Percentiles rank a stretch among this genome's conserved stretches.
Evolutionary conservation across 2,888 invertebrate species (phyloP).

Genomic region (Sclerodermus sp.): DNA sequence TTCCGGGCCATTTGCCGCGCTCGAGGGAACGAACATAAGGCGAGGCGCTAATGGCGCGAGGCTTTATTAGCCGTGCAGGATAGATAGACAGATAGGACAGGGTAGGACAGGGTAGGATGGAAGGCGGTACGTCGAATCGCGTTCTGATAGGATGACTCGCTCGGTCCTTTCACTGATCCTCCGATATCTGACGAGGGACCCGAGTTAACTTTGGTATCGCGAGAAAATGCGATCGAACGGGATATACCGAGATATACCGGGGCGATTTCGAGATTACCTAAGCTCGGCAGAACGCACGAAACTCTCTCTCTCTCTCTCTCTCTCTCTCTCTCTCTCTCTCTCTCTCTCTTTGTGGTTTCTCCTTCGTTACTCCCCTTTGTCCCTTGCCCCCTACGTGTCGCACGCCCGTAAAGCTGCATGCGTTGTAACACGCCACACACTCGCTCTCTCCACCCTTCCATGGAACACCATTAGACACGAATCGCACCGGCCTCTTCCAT

Average conservation of each 20-base stretch:
- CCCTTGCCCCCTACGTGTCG: too few relatives aligned
- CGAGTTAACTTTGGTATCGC: not conserved
- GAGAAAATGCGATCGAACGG: not conserved
- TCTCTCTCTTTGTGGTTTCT: not conserved
- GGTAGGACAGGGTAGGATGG: not conserved
- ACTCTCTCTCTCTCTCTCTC: not conserved
- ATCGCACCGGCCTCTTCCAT: too few relatives aligned
- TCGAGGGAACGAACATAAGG: not conserved
- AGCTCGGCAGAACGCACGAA: slow-evolving; percentile 5
- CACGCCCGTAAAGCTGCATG: too few relatives aligned
- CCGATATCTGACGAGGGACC: not conserved
- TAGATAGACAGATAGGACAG: not conserved
- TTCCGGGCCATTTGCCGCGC: slow-evolving; percentile 31
- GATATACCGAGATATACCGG: too few relatives aligned
- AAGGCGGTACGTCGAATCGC: not conserved
- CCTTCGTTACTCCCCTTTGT: too few relatives aligned
- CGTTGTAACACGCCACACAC: too few relatives aligned
- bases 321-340: not conserved
- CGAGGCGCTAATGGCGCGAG: not conserved
- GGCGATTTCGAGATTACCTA: too few relatives aligned
- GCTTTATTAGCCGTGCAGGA: not conserved
- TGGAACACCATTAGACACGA: too few relatives aligned
- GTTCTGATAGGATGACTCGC: slow-evolving; percentile 25
- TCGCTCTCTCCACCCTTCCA: too few relatives aligned
- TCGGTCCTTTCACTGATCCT: slow-evolving; percentile 28